phyloP scores from a whole-genome alignment of 2,113 vertebrate species.

The Diglossa brunneiventris region DNA sequence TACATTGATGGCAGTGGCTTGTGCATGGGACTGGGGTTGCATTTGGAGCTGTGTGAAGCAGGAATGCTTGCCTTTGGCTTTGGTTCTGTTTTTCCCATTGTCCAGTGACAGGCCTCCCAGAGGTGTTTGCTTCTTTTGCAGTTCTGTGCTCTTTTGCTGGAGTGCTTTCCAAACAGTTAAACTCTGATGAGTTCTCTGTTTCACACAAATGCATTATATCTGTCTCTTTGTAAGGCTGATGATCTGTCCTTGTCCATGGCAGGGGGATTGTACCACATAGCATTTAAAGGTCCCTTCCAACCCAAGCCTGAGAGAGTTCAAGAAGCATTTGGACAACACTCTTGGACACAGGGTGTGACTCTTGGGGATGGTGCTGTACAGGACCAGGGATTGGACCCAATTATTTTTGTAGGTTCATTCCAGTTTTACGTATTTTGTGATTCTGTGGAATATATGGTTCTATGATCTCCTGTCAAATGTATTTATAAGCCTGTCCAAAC shows the following conservation, averaged over 20 bases:
- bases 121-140: not conserved
- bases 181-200: not conserved
- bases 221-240: not conserved
- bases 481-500: not conserved
- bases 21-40: too few species aligned
- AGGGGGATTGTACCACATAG: not conserved
- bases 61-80: not conserved
- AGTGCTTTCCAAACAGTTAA: not conserved
- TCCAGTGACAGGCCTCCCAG: not conserved
- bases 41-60: not conserved
- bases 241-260: not conserved
- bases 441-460: not conserved
- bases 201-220: not conserved
- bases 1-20: accelerated
- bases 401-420: not conserved
- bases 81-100: not conserved
- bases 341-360: not conserved
- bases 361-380: not conserved
- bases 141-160: not conserved
- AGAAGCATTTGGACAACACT: not conserved
- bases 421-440: not conserved
- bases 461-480: not conserved
- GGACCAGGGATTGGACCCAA: not conserved
- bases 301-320: not conserved
- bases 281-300: not conserved